Base-by-base conservation (phyloP, 2,888 invertebrate species). In the Pollenia griseotomentosa region DNA sequence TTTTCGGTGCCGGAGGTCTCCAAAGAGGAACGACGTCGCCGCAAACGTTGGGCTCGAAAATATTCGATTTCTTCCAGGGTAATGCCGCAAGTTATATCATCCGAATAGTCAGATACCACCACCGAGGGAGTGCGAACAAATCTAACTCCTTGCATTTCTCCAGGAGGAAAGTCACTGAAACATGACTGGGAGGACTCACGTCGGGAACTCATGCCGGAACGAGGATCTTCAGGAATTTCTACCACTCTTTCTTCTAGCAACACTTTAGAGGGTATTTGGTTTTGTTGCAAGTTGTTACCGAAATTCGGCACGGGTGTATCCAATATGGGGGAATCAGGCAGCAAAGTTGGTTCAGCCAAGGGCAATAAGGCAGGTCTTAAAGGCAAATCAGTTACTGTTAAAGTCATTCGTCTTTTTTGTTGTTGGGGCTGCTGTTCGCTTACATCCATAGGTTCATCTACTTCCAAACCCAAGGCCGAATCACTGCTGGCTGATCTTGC, bases 71-170 rank as follows among this genome's bases (percentile, higher is more conserved):
- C 95, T 89, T 95, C 95, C 61, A 95, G 92, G 42, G 95, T 95
- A 19, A 95, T 93, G 71, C 95, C 95, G 79, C 93, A 93, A 89
- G 94, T 94, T 8, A 95, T 94, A 90, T 96, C 97, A 90, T 97
- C 97, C 0, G 97, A 97, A 91, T 97, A 97, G 92, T 97, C 97
- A 91, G 97, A 97, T 59, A 97, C 97, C 4, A 97, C 97, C 65
- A 97, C 97, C 79, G 97, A 97, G 0, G 97, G 97, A 0, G 97
- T 97, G 84, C 97, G 94, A 93, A 97, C 96, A 90, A 96, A 96
- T 6, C 95, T 93, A 79, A 94, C 94, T 90, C 89, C 93, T 91
- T 89, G 94, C 83, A 82, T 78, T 78, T 94, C 94, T 16, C 94
- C 93, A 68, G 92, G 92, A 0, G 88, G 89, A 80, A 89, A 91